Evolutionary conservation across 1,140 invertebrate genomes (phyloP), one percentile per base, ranked within the genome.

Genomic region (Globodera rostochiensis): DNA sequence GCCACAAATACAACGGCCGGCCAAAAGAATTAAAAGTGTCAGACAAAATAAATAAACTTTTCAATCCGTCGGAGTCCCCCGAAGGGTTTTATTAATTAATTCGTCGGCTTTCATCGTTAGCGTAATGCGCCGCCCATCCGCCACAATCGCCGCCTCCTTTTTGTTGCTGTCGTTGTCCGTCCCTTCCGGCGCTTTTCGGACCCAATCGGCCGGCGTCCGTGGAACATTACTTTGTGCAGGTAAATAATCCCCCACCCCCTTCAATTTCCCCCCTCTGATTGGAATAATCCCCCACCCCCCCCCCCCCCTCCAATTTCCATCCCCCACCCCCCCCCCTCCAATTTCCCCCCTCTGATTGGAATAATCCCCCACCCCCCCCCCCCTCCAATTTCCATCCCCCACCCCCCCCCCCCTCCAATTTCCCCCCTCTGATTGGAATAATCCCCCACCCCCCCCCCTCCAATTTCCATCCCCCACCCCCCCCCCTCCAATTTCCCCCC

Each of bases 151-250:
- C 7, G n/a, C n/a, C 3, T 6, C 64, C 7, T 6, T 47, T 53
- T 57, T 77, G 36, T 47, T 77, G 47, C 67, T 77, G 6, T 66
- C 49, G 25, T 6, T 64, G 5, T 13, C 69, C 69, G 5, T 78
- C 69, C 11, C 21, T 73, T 57, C 19, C 69, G 75, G 36, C 49
- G 81, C 79, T 60, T 80, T 82, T 70, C 77, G 81, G 13, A 67
- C 57, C 45, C 82, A 83, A 83, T 74, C 69, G 13, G 71, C 80
- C 45, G 82, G 79, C 13, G 82, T 83, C 8, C 73, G 80, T 11
- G 82, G 82, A 50, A 69, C 49, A 11, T 49, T 78, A 47, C 66
- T 78, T 25, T 78, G 76, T 70, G 76, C 60, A 69, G 76, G 76
- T 46, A 1, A 67, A 36, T 6, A 49, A 49, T 36, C 2, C 25